phyloP scores from a whole-genome alignment of 2,797 vertebrate genomes.

The Sebastes iracundus region DNA sequence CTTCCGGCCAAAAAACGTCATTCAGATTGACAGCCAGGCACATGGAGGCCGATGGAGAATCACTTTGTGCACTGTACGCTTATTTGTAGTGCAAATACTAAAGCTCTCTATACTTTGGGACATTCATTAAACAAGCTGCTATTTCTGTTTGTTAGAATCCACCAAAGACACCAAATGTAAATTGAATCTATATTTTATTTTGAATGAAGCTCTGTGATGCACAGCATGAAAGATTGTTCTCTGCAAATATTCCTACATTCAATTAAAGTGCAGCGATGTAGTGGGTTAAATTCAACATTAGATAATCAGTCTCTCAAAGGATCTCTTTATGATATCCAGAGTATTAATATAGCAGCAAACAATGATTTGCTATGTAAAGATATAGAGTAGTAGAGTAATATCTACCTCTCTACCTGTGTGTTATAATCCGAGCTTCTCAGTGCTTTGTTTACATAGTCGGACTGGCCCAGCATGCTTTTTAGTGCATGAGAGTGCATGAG shows the following conservation, averaged over 20 bases:
- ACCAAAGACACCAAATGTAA: constrained; percentile 25
- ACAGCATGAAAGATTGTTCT: background rate
- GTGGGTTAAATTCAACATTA: constrained; percentile 16
- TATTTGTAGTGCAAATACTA: constrained; percentile 43
- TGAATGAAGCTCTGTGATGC: constrained; percentile 8
- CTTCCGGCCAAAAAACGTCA: constrained; percentile 46
- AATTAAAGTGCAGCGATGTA: constrained; percentile 14
- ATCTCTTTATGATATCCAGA: too few species aligned
- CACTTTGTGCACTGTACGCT: background rate
- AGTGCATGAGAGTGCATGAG: too few species aligned
- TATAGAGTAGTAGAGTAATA: background rate
- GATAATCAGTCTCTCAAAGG: background rate
- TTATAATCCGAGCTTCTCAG: background rate
- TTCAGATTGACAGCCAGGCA: constrained; percentile 56
- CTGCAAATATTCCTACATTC: background rate
- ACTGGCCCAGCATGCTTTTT: too few species aligned
- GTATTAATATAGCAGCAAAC: too few species aligned
- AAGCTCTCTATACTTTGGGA: constrained; percentile 6
- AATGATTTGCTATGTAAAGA: background rate
- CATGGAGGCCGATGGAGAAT: constrained; percentile 16
- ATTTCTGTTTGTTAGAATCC: constrained; percentile 32
- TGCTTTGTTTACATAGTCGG: too few species aligned
- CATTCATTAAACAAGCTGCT: constrained; percentile 18
- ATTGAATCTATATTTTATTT: constrained; percentile 31
- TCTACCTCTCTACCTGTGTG: background rate